Evolutionary conservation across 2,888 invertebrate genomes (phyloP).

Genomic region (Artemia sp.): DNA sequence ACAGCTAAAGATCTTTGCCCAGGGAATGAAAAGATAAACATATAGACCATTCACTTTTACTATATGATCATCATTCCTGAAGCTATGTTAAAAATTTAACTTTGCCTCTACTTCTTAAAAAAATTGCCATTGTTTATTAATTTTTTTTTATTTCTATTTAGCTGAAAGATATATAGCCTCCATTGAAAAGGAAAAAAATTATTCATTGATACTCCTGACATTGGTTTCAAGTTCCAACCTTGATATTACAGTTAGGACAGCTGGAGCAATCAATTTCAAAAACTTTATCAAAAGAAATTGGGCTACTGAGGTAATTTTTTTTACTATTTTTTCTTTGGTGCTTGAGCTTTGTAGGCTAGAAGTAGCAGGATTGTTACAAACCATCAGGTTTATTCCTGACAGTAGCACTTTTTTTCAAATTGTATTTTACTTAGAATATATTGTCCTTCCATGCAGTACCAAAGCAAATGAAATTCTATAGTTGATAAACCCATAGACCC

Average conservation of each 20-base stretch:
- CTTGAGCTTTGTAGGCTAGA: neutral
- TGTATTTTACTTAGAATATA: neutral
- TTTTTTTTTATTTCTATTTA: conserved; percentile 33
- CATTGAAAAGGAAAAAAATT: conserved; percentile 76
- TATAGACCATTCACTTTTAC: neutral
- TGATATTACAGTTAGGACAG: conserved; percentile 63
- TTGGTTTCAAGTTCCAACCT: conserved; percentile 65
- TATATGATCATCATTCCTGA: neutral
- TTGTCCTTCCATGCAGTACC: no score
- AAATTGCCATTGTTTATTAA: neutral
- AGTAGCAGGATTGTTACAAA: no score
- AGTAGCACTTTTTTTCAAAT: neutral
- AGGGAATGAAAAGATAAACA: neutral
- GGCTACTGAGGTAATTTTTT: conserved; percentile 50
- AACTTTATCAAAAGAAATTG: conserved; percentile 93
- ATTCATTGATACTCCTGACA: conserved; percentile 64
- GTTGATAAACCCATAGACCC: no score
- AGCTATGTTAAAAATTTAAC: conserved; percentile 16
- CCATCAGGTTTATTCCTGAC: conserved; percentile 9
- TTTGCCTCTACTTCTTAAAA: conserved; percentile 12
- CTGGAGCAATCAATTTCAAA: conserved; percentile 86
- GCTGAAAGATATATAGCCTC: conserved; percentile 83
- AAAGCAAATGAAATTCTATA: no score
- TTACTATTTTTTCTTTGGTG: neutral
- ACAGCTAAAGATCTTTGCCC: no score